Evolutionary conservation across 37 sponge, comb jelly and placozoan genomes (phyloP).

Genomic region (Chondrosia reniformis): DNA sequence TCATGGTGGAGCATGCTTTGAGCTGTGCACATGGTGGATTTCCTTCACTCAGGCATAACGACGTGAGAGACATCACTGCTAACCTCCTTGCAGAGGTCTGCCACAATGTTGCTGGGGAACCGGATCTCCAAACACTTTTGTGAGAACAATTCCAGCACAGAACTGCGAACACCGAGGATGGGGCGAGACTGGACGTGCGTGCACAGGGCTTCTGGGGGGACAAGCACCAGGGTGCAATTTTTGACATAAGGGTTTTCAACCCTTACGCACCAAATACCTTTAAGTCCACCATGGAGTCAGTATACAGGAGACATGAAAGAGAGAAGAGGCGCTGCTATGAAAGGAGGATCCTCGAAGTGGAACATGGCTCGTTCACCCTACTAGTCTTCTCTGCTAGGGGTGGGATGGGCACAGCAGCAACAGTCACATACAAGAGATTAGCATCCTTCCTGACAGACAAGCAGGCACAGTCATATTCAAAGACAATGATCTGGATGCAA

Average conservation of each 20-base stretch:
- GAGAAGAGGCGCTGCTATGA: neutral
- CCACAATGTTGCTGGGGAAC: neutral
- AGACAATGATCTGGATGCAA: no score
- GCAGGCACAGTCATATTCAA: no score
- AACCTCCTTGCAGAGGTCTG: neutral
- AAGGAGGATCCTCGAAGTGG: neutral
- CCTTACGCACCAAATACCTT: neutral
- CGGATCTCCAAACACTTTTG: neutral
- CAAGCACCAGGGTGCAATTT: neutral
- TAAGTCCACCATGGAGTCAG: neutral
- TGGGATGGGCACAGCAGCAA: neutral
- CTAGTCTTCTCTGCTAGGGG: neutral
- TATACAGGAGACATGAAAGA: neutral
- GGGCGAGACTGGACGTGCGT: neutral
- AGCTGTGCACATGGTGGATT: neutral
- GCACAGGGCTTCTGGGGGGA: constrained; percentile 1
- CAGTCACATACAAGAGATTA: neutral
- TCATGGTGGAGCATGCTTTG: neutral
- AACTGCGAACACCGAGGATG: neutral
- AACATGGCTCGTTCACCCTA: neutral
- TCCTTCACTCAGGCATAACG: neutral
- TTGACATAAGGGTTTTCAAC: constrained; percentile 7
- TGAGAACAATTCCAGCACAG: neutral
- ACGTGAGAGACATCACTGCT: neutral
- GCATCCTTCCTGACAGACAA: neutral